Evolutionary conservation across 2,113 vertebrate species (phyloP), one percentile per base, ranked within the genome.

Genomic region (Gadus chalcogrammus): DNA sequence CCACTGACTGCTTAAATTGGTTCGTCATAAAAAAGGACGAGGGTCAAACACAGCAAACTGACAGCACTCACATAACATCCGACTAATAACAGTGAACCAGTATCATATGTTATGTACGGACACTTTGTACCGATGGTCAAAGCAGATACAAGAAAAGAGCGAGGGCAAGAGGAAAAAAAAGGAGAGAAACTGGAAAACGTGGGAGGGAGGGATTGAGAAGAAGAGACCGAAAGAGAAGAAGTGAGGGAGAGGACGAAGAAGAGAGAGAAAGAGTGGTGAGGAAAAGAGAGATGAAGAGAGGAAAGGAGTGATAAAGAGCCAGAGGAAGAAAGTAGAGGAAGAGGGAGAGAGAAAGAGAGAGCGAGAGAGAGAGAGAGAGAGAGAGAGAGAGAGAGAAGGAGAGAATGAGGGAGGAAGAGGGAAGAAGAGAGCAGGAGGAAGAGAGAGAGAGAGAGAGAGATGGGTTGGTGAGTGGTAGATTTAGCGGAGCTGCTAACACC

Each of bases 1-100:
- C 84, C 79, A 79, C 8, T 75, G 84, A 86, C 72, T 85, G 84
- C 15, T 83, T 83, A 24, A 17, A 27, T 27, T 59, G 15, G 6
- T 22, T 20, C 15, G 18, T 4, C 15, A 20, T 38, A n/a, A 15
- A 67, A 16, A 59, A 59, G 15, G 2, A 59, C 16, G 16, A n/a
- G 56, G 16, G 56, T n/a, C 5, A 20, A n/a, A 7, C 59, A 60
- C 59, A 61, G 59, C 59, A 20, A 61, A n/a, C 16, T 59, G 56
- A 61, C 59, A 12, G 22, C 20, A 22, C n/a, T 61, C 18, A 20
- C 11, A 22, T 22, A 61, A 61, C 18, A 61, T 59, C 42, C 8
- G 42, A 48, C 42, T 13, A 9, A 48, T 48, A 13, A 48, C 12
- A 48, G 8, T 48, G 12, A 48, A 12, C 42, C 2, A 48, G 11